Conservation (phyloP, 30 jellyfish, hydroid and myxozoan species). For the Clytia hemisphaerica region DNA sequence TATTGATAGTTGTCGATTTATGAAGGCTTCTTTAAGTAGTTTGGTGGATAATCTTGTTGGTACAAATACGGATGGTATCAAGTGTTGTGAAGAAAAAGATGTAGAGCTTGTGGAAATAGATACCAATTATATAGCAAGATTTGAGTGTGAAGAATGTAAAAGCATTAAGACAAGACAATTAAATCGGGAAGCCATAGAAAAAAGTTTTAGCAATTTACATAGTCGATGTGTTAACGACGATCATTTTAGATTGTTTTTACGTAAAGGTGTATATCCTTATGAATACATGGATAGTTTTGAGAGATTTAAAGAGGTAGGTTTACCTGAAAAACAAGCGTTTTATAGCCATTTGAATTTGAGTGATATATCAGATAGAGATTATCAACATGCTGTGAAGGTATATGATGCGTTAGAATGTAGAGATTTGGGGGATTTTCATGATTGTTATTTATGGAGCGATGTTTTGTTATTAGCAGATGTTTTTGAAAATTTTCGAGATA, state of each 20-base stretch:
- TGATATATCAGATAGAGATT: background rate
- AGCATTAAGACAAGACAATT: no score
- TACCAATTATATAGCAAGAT: no score
- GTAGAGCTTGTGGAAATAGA: no score
- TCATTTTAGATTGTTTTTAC: conserved; percentile 1
- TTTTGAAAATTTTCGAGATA: conserved; percentile 27
- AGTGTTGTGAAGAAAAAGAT: no score
- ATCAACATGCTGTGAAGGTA: background rate
- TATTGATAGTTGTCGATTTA: no score
- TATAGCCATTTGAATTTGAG: background rate
- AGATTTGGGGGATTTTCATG: conserved; percentile 24
- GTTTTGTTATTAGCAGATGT: conserved; percentile 43
- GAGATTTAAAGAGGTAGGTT: conserved; percentile 4
- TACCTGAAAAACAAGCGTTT: conserved; percentile 30
- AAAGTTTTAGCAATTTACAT: no score
- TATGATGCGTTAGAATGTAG: background rate
- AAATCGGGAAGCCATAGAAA: no score
- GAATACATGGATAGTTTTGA: conserved; percentile 38
- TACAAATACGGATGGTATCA: no score
- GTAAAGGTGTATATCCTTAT: conserved; percentile 50
- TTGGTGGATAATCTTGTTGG: conserved; percentile 22
- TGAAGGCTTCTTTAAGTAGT: conserved; percentile 30
- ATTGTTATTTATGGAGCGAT: background rate
- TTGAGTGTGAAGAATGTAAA: no score
- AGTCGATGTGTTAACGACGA: no score